These are phyloP conservation scores for Galerucella pusilla DNA, from an alignment of 2,888 invertebrate genomes.

Conservation along the genomic window DNA sequence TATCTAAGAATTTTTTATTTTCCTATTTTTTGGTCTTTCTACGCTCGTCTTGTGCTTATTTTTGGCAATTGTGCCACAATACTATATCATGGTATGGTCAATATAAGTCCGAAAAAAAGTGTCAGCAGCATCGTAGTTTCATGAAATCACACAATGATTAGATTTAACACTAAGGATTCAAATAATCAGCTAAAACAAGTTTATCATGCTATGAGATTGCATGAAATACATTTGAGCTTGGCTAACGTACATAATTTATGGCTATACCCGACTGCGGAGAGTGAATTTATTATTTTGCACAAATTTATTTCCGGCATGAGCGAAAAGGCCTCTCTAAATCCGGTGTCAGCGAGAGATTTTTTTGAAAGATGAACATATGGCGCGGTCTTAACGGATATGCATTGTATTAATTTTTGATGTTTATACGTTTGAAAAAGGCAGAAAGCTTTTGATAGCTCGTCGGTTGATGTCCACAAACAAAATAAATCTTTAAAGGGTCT, in stretches of 20 bases:
- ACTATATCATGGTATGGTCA: too few species aligned
- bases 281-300: conserved; percentile 25
- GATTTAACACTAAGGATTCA: too few species aligned
- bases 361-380: conserved; percentile 8
- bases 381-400: neutral
- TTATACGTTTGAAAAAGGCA: conserved; percentile 1
- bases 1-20: too few species aligned
- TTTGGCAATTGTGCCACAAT: too few species aligned
- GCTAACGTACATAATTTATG: neutral
- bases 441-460: neutral
- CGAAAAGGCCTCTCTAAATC: conserved; percentile 9
- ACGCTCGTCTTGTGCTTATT: too few species aligned
- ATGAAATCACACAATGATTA: too few species aligned
- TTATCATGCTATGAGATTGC: neutral
- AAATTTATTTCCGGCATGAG: conserved; percentile 16
- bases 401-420: conserved; percentile 1
- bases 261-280: neutral
- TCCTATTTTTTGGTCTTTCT: too few species aligned
- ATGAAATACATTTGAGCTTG: neutral
- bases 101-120: too few species aligned
- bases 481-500: neutral
- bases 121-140: too few species aligned
- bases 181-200: neutral
- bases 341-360: conserved; percentile 8
- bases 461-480: neutral